Evolutionary conservation across 2,113 vertebrate species (phyloP), one percentile per base, ranked within the genome.

Genomic region (Castor canadensis): DNA sequence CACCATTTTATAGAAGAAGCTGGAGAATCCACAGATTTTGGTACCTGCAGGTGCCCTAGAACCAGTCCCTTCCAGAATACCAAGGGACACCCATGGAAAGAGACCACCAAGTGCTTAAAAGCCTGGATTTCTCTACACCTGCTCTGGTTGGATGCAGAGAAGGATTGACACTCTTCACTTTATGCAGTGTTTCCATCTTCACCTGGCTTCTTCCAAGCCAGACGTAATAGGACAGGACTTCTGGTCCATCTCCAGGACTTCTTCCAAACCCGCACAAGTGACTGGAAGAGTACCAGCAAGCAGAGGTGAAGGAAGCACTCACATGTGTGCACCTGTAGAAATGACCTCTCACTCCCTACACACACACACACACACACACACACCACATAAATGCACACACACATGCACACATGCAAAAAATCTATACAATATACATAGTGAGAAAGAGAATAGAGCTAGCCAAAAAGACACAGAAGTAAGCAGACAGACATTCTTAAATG

Each of bases 371-470:
- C 15, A 52, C 5, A 22, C 30, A 10, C 16, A n/a, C 12, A 38
- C n/a, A 4, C 26, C 52, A 54, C 32, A n/a, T 11, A 12, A 5
- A 5, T 35, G 6, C 16, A n/a, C 8, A 1, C 17, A 28, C 56
- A 22, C 6, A 9, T 24, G 30, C 58, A 30, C 38, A 2, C 0
- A 5, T 47, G n/a, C 26, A 26, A 16, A 67, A 35, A 9, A 40
- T 13, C 1, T 28, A 11, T 9, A 4, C 5, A 19, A 26, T 7
- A 2, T 15, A 5, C 16, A 1, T 26, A 9, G 35, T 3, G 24
- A 60, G 45, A 43, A 22, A 30, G 28, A 38, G 32, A 24, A 11
- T 30, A 62, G 49, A 43, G 58, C 80, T 10, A 8, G 11, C 40
- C 49, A n/a, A 32, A 47, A 45, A 49, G 35, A 9, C 9, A 0